These are phyloP conservation scores for Paedocypris micromegethes DNA, from an alignment of 2,797 vertebrate species.

Conservation along the genomic window DNA sequence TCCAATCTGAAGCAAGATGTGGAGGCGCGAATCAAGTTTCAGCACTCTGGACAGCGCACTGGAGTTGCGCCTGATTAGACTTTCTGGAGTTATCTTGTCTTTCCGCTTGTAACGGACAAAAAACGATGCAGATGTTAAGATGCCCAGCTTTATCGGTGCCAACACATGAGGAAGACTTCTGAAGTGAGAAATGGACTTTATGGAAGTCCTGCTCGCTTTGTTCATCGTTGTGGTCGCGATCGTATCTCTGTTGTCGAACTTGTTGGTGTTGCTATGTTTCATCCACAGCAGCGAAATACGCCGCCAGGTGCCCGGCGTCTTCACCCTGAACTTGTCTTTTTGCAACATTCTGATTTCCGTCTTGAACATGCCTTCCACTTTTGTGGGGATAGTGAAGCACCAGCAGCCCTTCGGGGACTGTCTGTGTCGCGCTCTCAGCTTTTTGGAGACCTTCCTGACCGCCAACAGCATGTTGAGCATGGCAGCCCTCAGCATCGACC, in stretches of 20 bases:
- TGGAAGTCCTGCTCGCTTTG: conserved; percentile 71
- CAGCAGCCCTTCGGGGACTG: conserved; percentile 76
- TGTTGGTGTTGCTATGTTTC: conserved; percentile 80
- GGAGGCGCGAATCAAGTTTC: conserved; percentile 47
- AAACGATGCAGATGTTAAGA: conserved; percentile 52
- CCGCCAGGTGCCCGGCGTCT: conserved; percentile 77
- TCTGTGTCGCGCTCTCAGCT: conserved; percentile 72
- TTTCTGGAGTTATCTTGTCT: conserved; percentile 49
- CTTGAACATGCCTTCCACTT: conserved; percentile 77
- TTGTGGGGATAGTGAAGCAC: conserved; percentile 68
- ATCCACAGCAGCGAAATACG: conserved; percentile 79
- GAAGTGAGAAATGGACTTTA: conserved; percentile 79
- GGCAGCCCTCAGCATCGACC: conserved; percentile 80
- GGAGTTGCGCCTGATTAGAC: conserved; percentile 50
- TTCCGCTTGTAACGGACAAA: conserved; percentile 29
- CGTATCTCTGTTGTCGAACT: conserved; percentile 73
- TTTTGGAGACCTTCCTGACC: conserved; percentile 79
- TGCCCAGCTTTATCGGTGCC: conserved; percentile 40
- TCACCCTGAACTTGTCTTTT: conserved; percentile 78
- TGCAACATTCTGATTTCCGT: conserved; percentile 81
- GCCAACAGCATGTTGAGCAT: conserved; percentile 79
- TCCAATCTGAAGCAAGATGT: conserved; percentile 38
- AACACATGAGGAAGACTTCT: conserved; percentile 49
- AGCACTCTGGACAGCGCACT: conserved; percentile 72
- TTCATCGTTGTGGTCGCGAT: conserved; percentile 75